Evolutionary conservation across 2,888 invertebrate genomes (phyloP), one percentile per base, ranked within the genome.

Genomic region (Conistra vaccinii): DNA sequence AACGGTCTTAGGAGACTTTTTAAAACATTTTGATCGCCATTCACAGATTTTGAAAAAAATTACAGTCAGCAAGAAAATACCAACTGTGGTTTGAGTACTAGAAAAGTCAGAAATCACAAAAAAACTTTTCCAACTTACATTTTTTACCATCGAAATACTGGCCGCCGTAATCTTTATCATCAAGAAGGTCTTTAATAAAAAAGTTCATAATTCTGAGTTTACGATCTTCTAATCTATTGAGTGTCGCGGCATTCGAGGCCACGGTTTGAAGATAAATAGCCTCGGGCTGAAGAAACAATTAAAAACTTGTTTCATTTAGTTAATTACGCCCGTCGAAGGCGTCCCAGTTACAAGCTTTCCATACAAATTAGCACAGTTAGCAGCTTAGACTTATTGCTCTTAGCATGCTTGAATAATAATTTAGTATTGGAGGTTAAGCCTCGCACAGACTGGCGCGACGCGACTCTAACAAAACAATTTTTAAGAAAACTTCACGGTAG

Each of bases 261-360:
- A 80, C 87, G 85, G 85, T 82, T 65, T 42, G 32, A 83, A 88
- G 86, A 87, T 85, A 88, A 90, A 90, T 90, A 86, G 83, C 82
- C 82, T 51, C 65, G 68, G 81, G 88, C 71, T 73, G 71, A 86
- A 85, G 87, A 90, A 92, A 91, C 91, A 92, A 93, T 93, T 92
- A 90, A 89, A 92, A 91, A 92, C 90, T 92, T 92, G 91, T 92
- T 92, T 89, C 90, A 87, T 90, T 91, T 89, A 84, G 87, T 89
- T 91, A 90, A 90, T 91, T 88, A 88, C 78, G 84, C 80, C 65
- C 78, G 85, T 83, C 79, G 84, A 84, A 80, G 71, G 74, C 77
- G 74, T 26, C 58, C 67, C 73, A 78, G 84, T 75, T 67, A 81
- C 79, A 76, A 42, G 77, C 78, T 85, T 76, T 85, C 86, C 90